A percentile compares a stretch with the other conserved stretches of the same genome.
Conservation (phyloP, 2,888 invertebrate genomes). For the Lithodes maja region DNA sequence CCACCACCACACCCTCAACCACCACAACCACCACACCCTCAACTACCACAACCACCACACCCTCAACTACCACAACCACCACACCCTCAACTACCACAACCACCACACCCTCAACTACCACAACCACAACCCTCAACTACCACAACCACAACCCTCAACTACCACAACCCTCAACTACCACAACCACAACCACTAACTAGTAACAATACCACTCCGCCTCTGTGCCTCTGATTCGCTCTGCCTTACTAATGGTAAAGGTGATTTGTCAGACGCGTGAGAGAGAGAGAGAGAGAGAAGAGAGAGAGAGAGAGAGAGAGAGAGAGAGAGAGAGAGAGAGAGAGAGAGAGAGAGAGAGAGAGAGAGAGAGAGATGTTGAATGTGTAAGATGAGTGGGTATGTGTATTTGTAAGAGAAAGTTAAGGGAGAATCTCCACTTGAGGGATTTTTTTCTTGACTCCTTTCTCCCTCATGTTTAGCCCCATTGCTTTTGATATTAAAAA, state of each 20-base stretch:
- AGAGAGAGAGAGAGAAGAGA: neutral
- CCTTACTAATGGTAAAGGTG: neutral
- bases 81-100: neutral
- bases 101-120: neutral
- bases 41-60: neutral
- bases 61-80: neutral
- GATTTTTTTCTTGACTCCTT: neutral
- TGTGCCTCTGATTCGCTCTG: neutral
- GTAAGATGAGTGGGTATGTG: neutral
- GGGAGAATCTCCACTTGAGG: too few relatives aligned
- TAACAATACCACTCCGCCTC: neutral
- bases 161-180: neutral
- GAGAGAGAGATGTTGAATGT: neutral
- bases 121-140: neutral
- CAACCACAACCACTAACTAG: constrained; percentile 3
- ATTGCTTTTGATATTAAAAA: neutral
- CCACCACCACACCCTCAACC: neutral
- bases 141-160: neutral
- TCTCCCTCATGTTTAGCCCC: neutral
- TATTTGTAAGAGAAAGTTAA: neutral
- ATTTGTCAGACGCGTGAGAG: neutral
- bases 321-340: constrained; percentile 3
- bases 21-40: neutral
- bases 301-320: constrained; percentile 3
- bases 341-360: constrained; percentile 15